These are phyloP conservation scores for Hirundichthys speculiger DNA, from an alignment of 2,113 vertebrate species.

Conservation along the genomic window DNA sequence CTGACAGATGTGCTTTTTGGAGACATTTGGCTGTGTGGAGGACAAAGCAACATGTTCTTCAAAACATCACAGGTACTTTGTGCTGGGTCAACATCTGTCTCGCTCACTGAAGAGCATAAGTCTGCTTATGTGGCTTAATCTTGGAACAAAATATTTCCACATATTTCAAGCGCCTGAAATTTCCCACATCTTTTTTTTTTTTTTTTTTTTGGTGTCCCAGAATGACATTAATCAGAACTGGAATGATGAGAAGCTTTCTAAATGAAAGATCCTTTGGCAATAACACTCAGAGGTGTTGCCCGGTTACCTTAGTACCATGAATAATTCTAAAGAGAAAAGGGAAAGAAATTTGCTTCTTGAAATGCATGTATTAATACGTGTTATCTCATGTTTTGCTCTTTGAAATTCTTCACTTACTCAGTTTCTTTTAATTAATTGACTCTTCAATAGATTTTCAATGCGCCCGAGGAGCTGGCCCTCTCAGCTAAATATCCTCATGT, in stretches of 20 bases:
- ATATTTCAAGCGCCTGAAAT: no score
- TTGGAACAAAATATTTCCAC: no score
- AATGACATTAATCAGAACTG: no score
- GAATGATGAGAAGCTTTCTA: no score
- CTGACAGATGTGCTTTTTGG: slow-evolving; percentile 88
- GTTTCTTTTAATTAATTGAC: background rate
- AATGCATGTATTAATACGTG: background rate
- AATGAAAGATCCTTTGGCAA: no score
- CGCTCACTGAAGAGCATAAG: background rate
- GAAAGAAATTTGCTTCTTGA: background rate
- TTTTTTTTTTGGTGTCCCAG: no score
- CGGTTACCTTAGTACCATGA: background rate
- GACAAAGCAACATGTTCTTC: slow-evolving; percentile 95
- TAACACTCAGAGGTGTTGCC: background rate
- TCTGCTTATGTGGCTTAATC: no score
- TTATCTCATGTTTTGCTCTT: background rate
- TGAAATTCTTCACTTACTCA: no score
- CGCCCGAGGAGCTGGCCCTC: slow-evolving; percentile 77
- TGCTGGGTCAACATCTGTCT: background rate
- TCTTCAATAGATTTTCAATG: slow-evolving; percentile 83
- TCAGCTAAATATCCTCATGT: slow-evolving; percentile 80
- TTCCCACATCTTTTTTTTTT: no score
- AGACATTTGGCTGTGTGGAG: slow-evolving; percentile 93
- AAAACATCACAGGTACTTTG: slow-evolving; percentile 80
- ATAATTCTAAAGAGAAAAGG: background rate